Conservation (phyloP, 2,888 invertebrate genomes). For the Malthinus flaveolus region DNA sequence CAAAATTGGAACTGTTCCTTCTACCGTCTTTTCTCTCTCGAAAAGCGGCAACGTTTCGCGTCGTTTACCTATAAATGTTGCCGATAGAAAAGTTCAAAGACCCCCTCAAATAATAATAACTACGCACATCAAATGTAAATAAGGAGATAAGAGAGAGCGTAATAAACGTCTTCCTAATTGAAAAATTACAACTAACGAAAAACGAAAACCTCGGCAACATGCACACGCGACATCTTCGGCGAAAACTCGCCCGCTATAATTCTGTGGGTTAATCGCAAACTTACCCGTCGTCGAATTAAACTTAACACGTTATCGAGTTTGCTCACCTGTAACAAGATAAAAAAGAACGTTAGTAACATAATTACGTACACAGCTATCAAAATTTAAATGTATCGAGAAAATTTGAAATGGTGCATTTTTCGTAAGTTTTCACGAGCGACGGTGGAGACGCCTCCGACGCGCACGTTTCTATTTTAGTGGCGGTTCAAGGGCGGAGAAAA, state of each 20-base stretch:
- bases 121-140: slow-evolving; percentile 10
- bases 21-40: too few relatives aligned
- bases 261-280: too few relatives aligned
- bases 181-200: background rate
- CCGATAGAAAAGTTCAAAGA: slow-evolving; percentile 23
- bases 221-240: background rate
- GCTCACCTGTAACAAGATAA: slow-evolving; percentile 4
- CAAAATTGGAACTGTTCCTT: too few relatives aligned
- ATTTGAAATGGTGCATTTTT: too few relatives aligned
- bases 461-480: too few relatives aligned
- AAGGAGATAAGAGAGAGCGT: slow-evolving; percentile 21
- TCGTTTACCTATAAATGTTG: slow-evolving; percentile 14
- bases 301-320: background rate
- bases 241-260: too few relatives aligned
- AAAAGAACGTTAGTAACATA: background rate
- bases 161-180: slow-evolving; percentile 1
- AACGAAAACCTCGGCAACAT: background rate
- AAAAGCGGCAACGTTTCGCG: background rate
- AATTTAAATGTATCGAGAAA: too few relatives aligned
- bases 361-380: background rate
- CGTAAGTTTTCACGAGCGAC: too few relatives aligned
- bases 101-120: slow-evolving; percentile 4
- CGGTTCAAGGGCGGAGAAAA: too few relatives aligned
- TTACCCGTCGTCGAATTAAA: too few relatives aligned
- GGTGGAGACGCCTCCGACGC: too few relatives aligned